These are phyloP conservation scores for Drosophila bocki DNA, from an alignment of 1,140 invertebrate species.

Conservation along the genomic window DNA sequence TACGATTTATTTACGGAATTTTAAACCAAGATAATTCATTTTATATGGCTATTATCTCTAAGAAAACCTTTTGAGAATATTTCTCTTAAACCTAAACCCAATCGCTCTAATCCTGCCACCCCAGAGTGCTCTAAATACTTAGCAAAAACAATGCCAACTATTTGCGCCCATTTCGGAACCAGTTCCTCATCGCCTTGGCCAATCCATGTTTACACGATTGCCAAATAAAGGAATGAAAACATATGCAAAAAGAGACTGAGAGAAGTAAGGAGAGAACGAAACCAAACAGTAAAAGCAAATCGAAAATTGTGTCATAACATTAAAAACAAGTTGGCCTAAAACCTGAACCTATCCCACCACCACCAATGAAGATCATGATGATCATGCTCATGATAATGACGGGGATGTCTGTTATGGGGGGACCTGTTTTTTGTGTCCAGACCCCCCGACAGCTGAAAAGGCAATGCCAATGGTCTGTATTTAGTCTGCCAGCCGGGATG, in stretches of 20 bases:
- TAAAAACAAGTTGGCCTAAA: slow-evolving; percentile 67
- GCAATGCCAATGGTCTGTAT: slow-evolving; percentile 51
- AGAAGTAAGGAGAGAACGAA: slow-evolving; percentile 11
- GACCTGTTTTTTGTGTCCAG: slow-evolving; percentile 63
- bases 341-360: slow-evolving; percentile 77
- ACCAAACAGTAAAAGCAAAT: slow-evolving; percentile 47
- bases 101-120: slow-evolving; percentile 17
- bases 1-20: background rate
- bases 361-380: slow-evolving; percentile 24
- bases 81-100: background rate
- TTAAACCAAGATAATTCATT: background rate
- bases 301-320: slow-evolving; percentile 76
- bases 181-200: slow-evolving; percentile 24
- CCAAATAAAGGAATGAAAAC: slow-evolving; percentile 46
- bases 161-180: slow-evolving; percentile 33
- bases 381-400: slow-evolving; percentile 23
- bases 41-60: background rate
- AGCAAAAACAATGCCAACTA: slow-evolving; percentile 21
- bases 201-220: slow-evolving; percentile 11
- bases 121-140: background rate
- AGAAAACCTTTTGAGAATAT: background rate
- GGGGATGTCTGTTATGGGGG: slow-evolving; percentile 46
- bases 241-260: slow-evolving; percentile 27
- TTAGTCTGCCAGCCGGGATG: slow-evolving; percentile 42
- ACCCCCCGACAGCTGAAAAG: slow-evolving; percentile 29